Evolutionary conservation across 2,888 invertebrate species (phyloP), one percentile per base, ranked within the genome.

Genomic region (Cephus sareptanus): DNA sequence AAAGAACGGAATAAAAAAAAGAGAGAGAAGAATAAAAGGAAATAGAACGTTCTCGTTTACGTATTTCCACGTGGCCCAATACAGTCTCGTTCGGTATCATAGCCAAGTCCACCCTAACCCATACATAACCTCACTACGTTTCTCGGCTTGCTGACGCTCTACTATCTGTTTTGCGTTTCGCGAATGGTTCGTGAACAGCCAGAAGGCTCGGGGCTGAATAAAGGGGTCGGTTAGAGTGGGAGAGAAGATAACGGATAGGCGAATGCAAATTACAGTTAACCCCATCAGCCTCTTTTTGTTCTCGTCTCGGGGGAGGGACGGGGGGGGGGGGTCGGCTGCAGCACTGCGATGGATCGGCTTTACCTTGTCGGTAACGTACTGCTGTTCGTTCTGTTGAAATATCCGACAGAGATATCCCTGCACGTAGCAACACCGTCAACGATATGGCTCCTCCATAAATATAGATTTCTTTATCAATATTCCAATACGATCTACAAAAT

Each of bases 191-290:
- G 77, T 69, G 73, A 79, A 71, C 78, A 78, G 75, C 68, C 69
- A 40, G 56, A 34, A 71, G 33, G 34, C 31, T 76, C 33, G 34
- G 13, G 73, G 34, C 34, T 40, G 40, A 40, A 40, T 40, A 40
- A 40, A 40, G 68, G 76, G 76, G 23, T 35, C 15, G 34, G 74
- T n/a, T 4, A 31, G 76, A 33, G 23, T 23, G 34, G 40, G 75
- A 69, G 75, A 73, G 79, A 75, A 81, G 80, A 80, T 79, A 81
- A 78, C 76, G 80, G 81, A 82, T 80, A 77, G 79, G 80, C 77
- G 81, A 87, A 87, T 87, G 83, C 84, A 87, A 87, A 87, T 87
- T 86, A 85, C 80, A 82, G 83, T 82, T 83, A 86, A 85, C 81
- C 82, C 84, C 81, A 83, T 84, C 80, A 80, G 81, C 76, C 80